Base-by-base conservation (phyloP, 2,888 invertebrate genomes). In the Nyleta sp. region DNA sequence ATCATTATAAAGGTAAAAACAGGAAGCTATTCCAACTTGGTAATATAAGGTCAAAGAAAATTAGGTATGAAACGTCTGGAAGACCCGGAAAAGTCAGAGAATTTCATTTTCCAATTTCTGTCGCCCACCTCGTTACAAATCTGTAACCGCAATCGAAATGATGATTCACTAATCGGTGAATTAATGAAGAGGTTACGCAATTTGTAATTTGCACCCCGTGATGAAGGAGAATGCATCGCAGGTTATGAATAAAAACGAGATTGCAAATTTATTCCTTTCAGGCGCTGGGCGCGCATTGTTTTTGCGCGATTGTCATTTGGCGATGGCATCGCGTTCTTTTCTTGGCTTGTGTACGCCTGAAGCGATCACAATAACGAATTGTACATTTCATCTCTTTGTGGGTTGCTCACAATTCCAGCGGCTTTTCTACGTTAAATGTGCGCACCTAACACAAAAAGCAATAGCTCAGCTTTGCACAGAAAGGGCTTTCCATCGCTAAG, bases 341-440 rank as follows among this genome's bases (percentile, higher is more conserved):
- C 78, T 78, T 78, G 24, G 71, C 48, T 38, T 59, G 59, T 42
- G 55, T 44, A 67, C 53, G 78, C 78, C 75, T 28, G 75, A 55
- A 76, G 79, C 68, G 72, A 75, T 80, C 75, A 72, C 79, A 76
- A 80, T 72, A 72, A 80, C 60, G 75, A 75, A 76, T 80, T 80
- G 79, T 80, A 80, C 75, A 73, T 80, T 80, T 72, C 75, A 73
- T 80, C 72, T 80, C 75, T 80, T 76, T 80, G 76, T 80, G 35
- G 65, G 68, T 13, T 78, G 73, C 71, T 79, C 78, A 79, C 78
- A 48, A 60, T 70, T 78, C 38, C 70, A 70, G 50, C 48, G 48
- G 73, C 73, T 75, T 74, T 78, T 75, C 67, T 57, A n/a, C 74
- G 46, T 65, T 71, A 67, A 31, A 64, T 72, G 67, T 42, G 48